Evolutionary conservation across 2,113 vertebrate species (phyloP), one percentile per base, ranked within the genome.

Genomic region (Centrocercus urophasianus): DNA sequence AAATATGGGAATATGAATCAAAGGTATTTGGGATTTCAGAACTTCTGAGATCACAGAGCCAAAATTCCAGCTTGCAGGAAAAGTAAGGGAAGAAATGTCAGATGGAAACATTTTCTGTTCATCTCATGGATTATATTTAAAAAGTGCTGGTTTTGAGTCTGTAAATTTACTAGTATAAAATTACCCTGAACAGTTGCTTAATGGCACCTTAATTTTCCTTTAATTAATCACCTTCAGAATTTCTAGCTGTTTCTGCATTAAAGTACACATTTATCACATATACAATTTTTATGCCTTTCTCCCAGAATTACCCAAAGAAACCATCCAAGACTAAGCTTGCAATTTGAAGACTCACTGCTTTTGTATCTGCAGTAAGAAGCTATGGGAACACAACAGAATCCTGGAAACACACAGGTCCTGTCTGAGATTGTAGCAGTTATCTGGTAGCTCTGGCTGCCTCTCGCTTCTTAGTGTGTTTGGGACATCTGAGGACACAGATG

Each of bases 131-230:
- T 96, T 95, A 70, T 97, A 94, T 97, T 97, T 97, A 95, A 95
- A 93, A 89, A 95, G 76, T 78, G 86, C 90, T 89, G 45, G 32
- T 32, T 91, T 88, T 77, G 76, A 95, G 67, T 92, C 94, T 94
- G 96, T 84, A 96, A 91, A 97, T 97, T 97, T 97, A 96, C 87
- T 90, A 96, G 75, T 74, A 93, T 94, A 86, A 97, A 97, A 97
- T 97, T 97, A 87, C 92, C 92, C 93, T 38, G 91, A 96, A 97
- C 95, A 97, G 97, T 98, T 98, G 97, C 90, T 97, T 97, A 98
- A 98, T 95, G 95, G 96, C 72, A 89, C 86, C 92, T 97, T 97
- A 96, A 96, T 97, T 97, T 97, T 95, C 86, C 91, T 94, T 97
- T 96, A 98, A 97, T 97, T 96, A 97, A 97, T 98, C 96, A 96